phyloP scores from a whole-genome alignment of 2,888 invertebrate genomes.

The Molanna angustata region DNA sequence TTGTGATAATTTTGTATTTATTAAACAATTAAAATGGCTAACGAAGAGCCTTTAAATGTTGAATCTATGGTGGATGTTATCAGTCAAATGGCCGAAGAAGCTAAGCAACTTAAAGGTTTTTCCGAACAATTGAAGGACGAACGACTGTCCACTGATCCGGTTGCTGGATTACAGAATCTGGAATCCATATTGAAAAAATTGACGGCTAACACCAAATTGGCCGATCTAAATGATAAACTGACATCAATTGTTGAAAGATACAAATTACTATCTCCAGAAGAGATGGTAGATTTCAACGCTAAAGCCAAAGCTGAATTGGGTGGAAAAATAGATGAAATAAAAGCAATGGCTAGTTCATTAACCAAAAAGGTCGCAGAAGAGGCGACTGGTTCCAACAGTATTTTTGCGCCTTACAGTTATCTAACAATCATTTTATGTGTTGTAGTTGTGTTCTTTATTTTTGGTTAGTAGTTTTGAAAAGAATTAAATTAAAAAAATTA shows the following conservation, averaged over 20 bases:
- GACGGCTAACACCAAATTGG: conserved; percentile 16
- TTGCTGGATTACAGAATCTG: conserved; percentile 15
- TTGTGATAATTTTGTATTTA: no score
- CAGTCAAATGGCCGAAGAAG: conserved; percentile 33
- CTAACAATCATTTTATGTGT: conserved; percentile 10
- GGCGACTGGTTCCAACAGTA: conserved; percentile 15
- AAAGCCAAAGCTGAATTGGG: conserved; percentile 39
- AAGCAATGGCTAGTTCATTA: conserved; percentile 38
- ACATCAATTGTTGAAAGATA: conserved; percentile 36
- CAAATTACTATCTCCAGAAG: conserved; percentile 38
- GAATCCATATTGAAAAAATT: conserved; percentile 35
- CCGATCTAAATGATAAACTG: conserved; percentile 19
- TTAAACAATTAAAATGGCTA: no score
- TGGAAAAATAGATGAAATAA: conserved; percentile 40
- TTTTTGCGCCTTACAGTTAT: conserved; percentile 10
- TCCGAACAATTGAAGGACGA: conserved; percentile 40
- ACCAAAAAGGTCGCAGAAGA: conserved; percentile 35
- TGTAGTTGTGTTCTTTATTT: conserved; percentile 11
- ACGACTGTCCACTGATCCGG: conserved; percentile 38
- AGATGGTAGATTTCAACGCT: conserved; percentile 41
- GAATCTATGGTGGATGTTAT: conserved; percentile 18
- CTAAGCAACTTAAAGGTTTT: conserved; percentile 40
- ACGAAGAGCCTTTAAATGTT: no score
- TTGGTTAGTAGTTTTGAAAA: conserved; percentile 16
- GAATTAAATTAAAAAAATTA: no score